Conservation (phyloP, 2,797 vertebrate genomes). For the Anguilla pacifica region DNA sequence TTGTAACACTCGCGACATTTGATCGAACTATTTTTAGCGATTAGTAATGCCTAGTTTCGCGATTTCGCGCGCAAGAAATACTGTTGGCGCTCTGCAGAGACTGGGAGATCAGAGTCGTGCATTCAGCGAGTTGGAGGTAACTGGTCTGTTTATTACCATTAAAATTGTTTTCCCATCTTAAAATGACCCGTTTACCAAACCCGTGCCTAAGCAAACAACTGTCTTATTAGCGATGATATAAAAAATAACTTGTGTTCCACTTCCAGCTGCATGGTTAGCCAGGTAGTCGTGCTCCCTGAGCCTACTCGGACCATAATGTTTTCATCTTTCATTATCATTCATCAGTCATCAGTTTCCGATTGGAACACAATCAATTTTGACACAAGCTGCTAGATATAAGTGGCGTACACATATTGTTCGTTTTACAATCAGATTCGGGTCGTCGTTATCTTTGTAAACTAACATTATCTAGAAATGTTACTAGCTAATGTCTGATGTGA, state of each 20-base stretch:
- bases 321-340: not conserved
- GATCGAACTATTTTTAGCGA: conserved; percentile 10
- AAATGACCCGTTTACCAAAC: not conserved
- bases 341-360: not conserved
- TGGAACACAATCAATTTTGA: not conserved
- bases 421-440: not conserved
- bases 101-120: not conserved
- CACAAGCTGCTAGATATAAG: not conserved
- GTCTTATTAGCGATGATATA: not conserved
- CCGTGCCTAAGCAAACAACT: not conserved
- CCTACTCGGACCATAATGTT: not conserved
- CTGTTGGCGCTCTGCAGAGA: conserved; percentile 32
- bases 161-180: not conserved
- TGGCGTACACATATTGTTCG: not conserved
- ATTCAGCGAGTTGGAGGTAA: not conserved
- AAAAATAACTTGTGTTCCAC: not conserved
- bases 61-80: conserved; percentile 70
- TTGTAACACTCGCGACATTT: too few relatives aligned
- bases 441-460: not conserved
- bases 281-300: not conserved
- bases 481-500: too few relatives aligned
- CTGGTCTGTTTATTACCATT: not conserved
- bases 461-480: too few relatives aligned
- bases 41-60: conserved; percentile 53
- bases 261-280: not conserved